Conservation (phyloP, 30 jellyfish, hydroid and myxozoan genomes). For the Hydra vulgaris region DNA sequence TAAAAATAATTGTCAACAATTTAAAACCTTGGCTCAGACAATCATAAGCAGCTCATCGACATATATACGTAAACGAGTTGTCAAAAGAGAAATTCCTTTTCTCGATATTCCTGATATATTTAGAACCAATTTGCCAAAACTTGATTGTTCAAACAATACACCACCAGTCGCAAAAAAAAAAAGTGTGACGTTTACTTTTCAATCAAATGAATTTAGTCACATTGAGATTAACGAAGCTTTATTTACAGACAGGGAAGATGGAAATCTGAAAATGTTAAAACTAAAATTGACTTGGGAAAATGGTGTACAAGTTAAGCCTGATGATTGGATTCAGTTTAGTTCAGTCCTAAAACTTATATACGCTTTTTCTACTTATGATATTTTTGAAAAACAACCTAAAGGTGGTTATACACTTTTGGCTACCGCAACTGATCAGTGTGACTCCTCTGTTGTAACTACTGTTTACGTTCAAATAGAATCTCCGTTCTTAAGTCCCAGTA, state of each 20-base stretch:
- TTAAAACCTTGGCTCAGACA: neutral
- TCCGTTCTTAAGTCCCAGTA: neutral
- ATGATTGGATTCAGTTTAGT: constrained; percentile 29
- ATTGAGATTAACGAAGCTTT: neutral
- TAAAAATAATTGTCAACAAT: neutral
- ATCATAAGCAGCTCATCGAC: neutral
- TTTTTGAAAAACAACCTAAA: constrained; percentile 10
- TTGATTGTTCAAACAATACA: constrained; percentile 3
- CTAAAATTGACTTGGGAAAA: constrained; percentile 13
- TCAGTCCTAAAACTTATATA: constrained; percentile 10
- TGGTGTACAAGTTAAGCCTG: neutral
- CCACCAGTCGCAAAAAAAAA: constrained; percentile 12
- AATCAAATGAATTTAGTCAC: neutral
- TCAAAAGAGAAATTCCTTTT: neutral
- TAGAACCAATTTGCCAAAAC: neutral
- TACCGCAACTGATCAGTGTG: constrained; percentile 12
- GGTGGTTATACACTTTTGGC: constrained; percentile 9
- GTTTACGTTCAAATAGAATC: neutral
- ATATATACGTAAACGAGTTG: neutral
- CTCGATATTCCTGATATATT: neutral
- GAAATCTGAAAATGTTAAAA: constrained; percentile 1
- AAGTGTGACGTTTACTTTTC: neutral
- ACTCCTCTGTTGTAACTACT: constrained; percentile 8
- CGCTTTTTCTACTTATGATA: constrained; percentile 19
- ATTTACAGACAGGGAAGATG: constrained; percentile 28